Evolutionary conservation across 2,888 invertebrate species (phyloP).

Genomic region (Blastobasis lacticolella): DNA sequence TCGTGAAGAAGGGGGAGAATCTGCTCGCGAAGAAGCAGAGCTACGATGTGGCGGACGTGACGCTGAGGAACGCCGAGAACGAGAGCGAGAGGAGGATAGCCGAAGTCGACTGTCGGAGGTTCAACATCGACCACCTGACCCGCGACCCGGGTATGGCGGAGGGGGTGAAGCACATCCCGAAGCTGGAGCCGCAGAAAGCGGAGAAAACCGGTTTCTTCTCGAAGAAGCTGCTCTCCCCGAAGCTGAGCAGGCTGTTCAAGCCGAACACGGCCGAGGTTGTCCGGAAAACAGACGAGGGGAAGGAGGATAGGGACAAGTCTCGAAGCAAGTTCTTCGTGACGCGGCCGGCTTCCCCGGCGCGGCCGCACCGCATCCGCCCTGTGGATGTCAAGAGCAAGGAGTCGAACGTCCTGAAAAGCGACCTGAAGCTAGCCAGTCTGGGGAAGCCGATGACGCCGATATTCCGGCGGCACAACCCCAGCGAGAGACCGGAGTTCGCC

Average conservation of each 20-base stretch:
- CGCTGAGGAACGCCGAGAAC: slow-evolving; percentile 28
- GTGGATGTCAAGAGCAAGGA: slow-evolving; percentile 20
- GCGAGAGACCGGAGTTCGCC: slow-evolving; percentile 43
- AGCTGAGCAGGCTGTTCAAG: slow-evolving; percentile 56
- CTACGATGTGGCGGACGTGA: slow-evolving; percentile 44
- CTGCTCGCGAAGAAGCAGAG: slow-evolving; percentile 39
- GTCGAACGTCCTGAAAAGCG: slow-evolving; percentile 45
- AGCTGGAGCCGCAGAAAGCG: slow-evolving; percentile 25
- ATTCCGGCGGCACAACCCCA: slow-evolving; percentile 44
- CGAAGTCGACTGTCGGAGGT: slow-evolving; percentile 39
- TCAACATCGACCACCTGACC: slow-evolving; percentile 42
- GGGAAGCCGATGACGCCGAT: slow-evolving; percentile 68
- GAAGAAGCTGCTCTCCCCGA: slow-evolving; percentile 59
- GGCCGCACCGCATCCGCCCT: slow-evolving; percentile 44
- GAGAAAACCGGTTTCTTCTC: slow-evolving; percentile 53
- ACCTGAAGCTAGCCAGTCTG: slow-evolving; percentile 52
- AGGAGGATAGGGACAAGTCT: slow-evolving; percentile 38
- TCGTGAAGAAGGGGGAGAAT: slow-evolving; percentile 38
- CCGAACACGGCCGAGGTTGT: slow-evolving; percentile 42
- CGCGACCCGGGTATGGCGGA: slow-evolving; percentile 36
- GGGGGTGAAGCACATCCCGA: slow-evolving; percentile 40
- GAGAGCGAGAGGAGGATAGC: slow-evolving; percentile 33
- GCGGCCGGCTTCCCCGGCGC: slow-evolving; percentile 42
- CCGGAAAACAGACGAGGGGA: slow-evolving; percentile 27
- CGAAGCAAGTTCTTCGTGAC: slow-evolving; percentile 62